Conservation (phyloP, 2,797 vertebrate species). For the Neosalanx taihuensis region DNA sequence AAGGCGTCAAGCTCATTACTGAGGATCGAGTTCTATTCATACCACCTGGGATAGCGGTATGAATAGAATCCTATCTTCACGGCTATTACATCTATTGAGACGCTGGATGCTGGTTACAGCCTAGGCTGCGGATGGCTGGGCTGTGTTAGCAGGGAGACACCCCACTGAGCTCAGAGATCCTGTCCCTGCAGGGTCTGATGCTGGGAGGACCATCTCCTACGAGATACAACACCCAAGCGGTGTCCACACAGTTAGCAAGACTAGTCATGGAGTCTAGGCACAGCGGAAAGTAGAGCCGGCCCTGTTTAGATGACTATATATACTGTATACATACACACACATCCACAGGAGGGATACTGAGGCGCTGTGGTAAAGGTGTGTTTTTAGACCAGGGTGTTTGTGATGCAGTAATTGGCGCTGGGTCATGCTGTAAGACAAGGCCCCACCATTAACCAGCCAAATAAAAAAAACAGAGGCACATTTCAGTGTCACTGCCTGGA, state of each 20-base stretch:
- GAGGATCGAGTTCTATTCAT: constrained; percentile 42
- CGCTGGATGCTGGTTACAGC: too few species aligned
- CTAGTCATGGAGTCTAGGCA: background rate
- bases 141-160: constrained; percentile 32
- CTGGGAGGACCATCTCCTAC: constrained; percentile 1
- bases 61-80: background rate
- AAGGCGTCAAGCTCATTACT: constrained; percentile 52
- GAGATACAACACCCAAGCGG: background rate
- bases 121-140: constrained; percentile 26
- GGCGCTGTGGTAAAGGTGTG: too few species aligned
- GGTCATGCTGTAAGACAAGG: constrained; percentile 37
- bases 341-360: background rate
- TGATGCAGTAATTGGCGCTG: constrained; percentile 49
- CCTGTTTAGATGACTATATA: constrained; percentile 5
- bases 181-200: too few species aligned
- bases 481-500: constrained; percentile 45
- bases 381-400: background rate
- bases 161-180: constrained; percentile 34
- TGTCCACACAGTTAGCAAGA: background rate
- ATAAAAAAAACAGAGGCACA: constrained; percentile 53
- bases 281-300: constrained; percentile 12
- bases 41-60: constrained; percentile 22
- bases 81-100: constrained; percentile 33
- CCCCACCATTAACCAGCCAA: constrained; percentile 53
- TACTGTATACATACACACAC: too few species aligned